Evolutionary conservation across 2,113 vertebrate genomes (phyloP).

Genomic region (Hydrolagus affinis): DNA sequence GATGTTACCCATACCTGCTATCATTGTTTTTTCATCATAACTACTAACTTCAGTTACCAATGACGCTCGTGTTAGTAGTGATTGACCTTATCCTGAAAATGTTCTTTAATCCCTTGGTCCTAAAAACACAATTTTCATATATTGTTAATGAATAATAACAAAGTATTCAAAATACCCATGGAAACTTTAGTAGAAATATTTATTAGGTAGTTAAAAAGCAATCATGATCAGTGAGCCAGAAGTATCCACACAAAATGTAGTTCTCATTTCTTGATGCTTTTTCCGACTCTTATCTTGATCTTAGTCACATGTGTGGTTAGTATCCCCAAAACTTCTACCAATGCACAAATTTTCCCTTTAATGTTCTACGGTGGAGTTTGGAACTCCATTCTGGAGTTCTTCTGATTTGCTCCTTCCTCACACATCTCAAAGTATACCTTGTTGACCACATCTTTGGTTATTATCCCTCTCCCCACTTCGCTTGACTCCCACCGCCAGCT

Average conservation of each 20-base stretch:
- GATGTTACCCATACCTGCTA: background rate
- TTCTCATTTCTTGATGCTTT: background rate
- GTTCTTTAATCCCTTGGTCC: background rate
- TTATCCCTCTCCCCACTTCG: no score
- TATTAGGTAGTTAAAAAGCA: background rate
- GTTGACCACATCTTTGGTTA: no score
- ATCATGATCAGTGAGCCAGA: background rate
- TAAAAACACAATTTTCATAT: background rate
- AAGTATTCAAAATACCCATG: background rate
- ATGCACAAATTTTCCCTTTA: no score
- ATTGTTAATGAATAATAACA: background rate
- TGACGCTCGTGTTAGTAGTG: no score
- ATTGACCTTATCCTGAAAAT: background rate
- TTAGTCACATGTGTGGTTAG: background rate
- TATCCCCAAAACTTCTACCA: background rate
- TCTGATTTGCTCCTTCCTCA: no score
- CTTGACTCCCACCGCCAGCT: no score
- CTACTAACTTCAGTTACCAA: background rate
- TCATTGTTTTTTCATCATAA: background rate
- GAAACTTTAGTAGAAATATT: constrained; percentile 1
- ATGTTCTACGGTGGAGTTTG: no score
- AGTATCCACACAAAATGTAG: background rate
- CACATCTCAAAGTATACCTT: no score
- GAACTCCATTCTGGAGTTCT: no score
- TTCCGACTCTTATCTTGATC: background rate